Evolutionary conservation across 2,797 vertebrate species (phyloP).

Genomic region (Gadopsis bispinosus): DNA sequence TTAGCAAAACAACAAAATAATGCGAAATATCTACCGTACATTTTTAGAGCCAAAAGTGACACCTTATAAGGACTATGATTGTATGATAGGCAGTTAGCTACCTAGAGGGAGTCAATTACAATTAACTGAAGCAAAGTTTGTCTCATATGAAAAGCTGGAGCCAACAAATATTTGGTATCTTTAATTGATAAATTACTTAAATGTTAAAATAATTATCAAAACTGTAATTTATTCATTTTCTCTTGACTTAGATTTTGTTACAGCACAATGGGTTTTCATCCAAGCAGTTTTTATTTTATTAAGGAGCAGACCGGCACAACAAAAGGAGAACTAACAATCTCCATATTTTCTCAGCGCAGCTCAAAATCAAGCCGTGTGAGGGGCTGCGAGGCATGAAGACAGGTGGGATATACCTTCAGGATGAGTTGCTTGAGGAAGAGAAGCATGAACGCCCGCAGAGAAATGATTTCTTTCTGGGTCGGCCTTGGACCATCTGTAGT

Average conservation of each 20-base stretch:
- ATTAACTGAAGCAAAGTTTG: conserved; percentile 24
- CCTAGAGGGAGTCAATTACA: conserved; percentile 15
- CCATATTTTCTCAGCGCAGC: conserved; percentile 33
- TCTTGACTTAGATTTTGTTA: conserved; percentile 13
- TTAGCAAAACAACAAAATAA: neutral
- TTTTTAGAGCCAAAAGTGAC: neutral
- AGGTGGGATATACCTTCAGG: conserved; percentile 90
- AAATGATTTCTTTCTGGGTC: conserved; percentile 93
- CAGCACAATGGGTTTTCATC: conserved; percentile 27
- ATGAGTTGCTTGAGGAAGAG: conserved; percentile 98
- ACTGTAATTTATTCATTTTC: conserved; percentile 15
- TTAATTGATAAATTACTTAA: conserved; percentile 12
- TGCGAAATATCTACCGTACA: neutral
- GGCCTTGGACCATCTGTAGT: conserved; percentile 92
- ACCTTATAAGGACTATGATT: neutral
- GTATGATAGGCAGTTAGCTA: conserved; percentile 2
- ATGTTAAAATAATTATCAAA: conserved; percentile 35
- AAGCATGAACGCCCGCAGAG: conserved; percentile 93
- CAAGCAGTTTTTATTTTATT: conserved; percentile 7
- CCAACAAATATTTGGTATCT: conserved; percentile 14
- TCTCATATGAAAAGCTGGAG: conserved; percentile 25
- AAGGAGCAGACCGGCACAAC: conserved; percentile 21
- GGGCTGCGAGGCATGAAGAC: conserved; percentile 58
- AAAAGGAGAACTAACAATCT: conserved; percentile 33
- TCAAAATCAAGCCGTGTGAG: conserved; percentile 29